These are phyloP conservation scores for Altica lythri DNA, from an alignment of 2,888 invertebrate species.

Conservation along the genomic window DNA sequence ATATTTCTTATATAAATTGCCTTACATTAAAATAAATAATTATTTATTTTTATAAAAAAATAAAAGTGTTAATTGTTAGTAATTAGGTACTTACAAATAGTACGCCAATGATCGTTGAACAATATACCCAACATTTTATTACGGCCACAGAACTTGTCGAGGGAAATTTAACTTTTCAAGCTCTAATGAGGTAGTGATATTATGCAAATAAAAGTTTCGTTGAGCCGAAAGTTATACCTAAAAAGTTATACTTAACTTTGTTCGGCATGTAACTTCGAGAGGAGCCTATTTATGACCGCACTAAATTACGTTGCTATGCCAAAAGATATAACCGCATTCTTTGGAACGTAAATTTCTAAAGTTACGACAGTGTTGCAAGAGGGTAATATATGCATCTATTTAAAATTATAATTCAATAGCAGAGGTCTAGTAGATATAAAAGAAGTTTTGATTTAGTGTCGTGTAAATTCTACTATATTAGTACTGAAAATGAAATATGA, in stretches of 20 bases:
- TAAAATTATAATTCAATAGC: conserved; percentile 21
- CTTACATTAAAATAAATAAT: no score
- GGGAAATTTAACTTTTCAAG: background rate
- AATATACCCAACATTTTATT: conserved; percentile 5
- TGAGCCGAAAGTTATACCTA: conserved; percentile 18
- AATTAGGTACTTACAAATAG: no score
- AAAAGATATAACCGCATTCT: conserved; percentile 24
- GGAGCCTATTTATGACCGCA: conserved; percentile 31
- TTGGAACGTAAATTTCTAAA: conserved; percentile 16
- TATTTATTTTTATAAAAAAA: no score
- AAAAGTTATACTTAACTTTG: conserved; percentile 16
- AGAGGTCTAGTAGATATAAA: background rate
- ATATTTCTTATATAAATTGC: no score
- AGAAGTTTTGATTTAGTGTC: conserved; percentile 10
- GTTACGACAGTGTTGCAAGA: conserved; percentile 1
- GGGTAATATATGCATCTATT: conserved; percentile 9
- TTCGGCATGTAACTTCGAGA: conserved; percentile 25
- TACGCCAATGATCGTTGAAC: background rate
- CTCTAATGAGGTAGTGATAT: conserved; percentile 21
- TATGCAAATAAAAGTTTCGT: conserved; percentile 27
- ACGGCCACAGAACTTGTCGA: background rate
- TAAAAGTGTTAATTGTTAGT: no score
- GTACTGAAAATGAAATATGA: no score
- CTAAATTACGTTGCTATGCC: conserved; percentile 27
- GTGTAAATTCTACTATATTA: no score